Conservation (phyloP, 1,140 invertebrate genomes). For the Zaprionus inermis region DNA sequence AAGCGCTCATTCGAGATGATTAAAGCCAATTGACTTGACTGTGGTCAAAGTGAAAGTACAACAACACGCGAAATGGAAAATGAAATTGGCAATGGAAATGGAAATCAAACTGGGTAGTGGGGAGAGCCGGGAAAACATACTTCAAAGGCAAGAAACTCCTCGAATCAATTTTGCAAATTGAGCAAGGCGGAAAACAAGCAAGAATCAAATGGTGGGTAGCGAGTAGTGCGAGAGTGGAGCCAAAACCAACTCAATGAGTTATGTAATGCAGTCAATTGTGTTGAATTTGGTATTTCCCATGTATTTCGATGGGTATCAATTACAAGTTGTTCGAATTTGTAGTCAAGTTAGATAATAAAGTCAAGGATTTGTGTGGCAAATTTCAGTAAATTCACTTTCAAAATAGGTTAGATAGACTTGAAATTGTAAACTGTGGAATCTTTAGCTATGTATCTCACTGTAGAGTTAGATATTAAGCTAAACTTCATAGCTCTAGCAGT, state of each 20-base stretch:
- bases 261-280: neutral
- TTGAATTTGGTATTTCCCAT: conserved; percentile 1
- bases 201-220: conserved; percentile 9
- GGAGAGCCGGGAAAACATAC: neutral
- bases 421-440: neutral
- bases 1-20: conserved; percentile 38
- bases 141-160: conserved; percentile 8
- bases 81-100: conserved; percentile 16
- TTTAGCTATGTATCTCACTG: neutral
- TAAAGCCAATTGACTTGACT: conserved; percentile 60
- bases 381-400: neutral
- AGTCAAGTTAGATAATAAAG: neutral
- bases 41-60: conserved; percentile 67
- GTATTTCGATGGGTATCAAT: neutral
- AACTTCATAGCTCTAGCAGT: neutral
- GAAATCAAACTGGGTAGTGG: neutral
- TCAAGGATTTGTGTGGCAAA: neutral
- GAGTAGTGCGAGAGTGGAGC: neutral
- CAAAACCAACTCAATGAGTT: neutral
- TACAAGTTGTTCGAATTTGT: neutral
- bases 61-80: conserved; percentile 32
- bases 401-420: neutral
- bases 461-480: neutral
- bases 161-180: conserved; percentile 22
- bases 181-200: conserved; percentile 12